A percentile compares a stretch with the other conserved stretches of the same genome.
Conservation (phyloP, 2,888 invertebrate genomes). For the Galerucella pusilla region DNA sequence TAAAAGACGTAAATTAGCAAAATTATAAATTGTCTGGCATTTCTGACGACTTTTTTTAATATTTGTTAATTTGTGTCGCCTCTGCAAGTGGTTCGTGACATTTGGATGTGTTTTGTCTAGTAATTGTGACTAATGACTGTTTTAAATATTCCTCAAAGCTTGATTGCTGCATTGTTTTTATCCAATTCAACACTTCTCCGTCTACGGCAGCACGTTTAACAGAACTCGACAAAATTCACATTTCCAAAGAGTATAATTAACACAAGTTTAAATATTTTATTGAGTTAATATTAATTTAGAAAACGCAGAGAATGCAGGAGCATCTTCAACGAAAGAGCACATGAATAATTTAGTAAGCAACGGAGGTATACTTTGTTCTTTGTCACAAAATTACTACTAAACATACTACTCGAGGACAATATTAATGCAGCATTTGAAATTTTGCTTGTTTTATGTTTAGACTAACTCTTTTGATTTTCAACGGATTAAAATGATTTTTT, state of each 20-base stretch:
- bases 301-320: no score
- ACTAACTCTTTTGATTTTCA: no score
- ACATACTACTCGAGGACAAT: no score
- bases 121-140: conserved; percentile 57
- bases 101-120: conserved; percentile 51
- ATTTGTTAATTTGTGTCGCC: conserved; percentile 37
- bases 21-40: background rate
- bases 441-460: no score
- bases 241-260: background rate
- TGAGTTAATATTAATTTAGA: no score
- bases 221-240: background rate
- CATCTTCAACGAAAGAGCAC: no score
- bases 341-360: no score
- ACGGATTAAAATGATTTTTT: no score
- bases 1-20: background rate
- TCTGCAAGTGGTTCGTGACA: conserved; percentile 49
- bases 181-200: conserved; percentile 19
- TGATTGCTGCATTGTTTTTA: conserved; percentile 56
- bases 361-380: no score
- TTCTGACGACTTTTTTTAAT: conserved; percentile 1
- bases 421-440: no score
- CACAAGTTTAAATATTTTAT: background rate
- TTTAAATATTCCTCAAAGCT: conserved; percentile 53
- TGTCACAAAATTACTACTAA: no score
- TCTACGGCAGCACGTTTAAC: background rate